phyloP scores from a whole-genome alignment of 2,888 invertebrate genomes.

The Mimachlamys varia region DNA sequence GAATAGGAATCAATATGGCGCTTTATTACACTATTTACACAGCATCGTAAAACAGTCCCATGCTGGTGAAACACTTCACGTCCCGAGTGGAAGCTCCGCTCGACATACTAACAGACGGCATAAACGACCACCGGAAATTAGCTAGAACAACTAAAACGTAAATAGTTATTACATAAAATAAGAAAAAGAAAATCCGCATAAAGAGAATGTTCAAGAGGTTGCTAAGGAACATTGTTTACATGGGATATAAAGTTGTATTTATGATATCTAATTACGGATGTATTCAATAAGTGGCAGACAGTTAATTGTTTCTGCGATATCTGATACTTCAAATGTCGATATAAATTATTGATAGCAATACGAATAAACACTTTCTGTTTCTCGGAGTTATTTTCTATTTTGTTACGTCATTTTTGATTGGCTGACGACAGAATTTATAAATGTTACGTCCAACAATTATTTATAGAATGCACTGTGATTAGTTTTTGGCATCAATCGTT shows the following conservation, averaged over 20 bases:
- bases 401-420: not conserved
- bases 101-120: not conserved
- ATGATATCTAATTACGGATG: not conserved
- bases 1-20: not conserved
- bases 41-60: not conserved
- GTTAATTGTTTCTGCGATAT: not conserved
- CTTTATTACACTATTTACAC: not conserved
- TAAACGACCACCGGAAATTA: conserved; percentile 13
- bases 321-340: not conserved
- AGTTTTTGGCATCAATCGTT: not conserved
- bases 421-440: not conserved
- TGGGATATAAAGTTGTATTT: not conserved
- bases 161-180: conserved; percentile 1
- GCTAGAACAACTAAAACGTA: not conserved
- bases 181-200: not conserved
- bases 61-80: not conserved
- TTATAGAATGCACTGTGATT: not conserved
- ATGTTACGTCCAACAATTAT: not conserved
- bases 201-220: not conserved
- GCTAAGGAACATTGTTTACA: not conserved
- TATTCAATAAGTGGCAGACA: not conserved
- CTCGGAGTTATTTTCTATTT: not conserved
- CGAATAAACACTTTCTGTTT: not conserved
- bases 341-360: not conserved
- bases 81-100: not conserved